A percentile compares a stretch with the other conserved stretches of the same genome.
phyloP scores from a whole-genome alignment of 2,797 vertebrate genomes.

The Hydrocynus forskahlii region DNA sequence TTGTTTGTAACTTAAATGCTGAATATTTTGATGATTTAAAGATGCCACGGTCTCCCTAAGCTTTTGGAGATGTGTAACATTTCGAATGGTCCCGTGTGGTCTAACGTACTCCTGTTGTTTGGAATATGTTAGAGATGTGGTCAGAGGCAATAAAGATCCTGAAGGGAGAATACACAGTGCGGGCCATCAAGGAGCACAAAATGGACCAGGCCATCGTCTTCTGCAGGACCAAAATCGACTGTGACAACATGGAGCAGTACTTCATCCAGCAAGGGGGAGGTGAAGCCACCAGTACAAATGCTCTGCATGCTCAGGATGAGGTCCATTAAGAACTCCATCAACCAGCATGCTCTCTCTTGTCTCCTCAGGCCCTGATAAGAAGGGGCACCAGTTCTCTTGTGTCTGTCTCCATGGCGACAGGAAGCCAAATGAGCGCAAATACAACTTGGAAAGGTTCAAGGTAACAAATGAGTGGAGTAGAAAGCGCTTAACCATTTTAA shows the following conservation, averaged over 20 bases:
- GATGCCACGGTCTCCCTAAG: background rate
- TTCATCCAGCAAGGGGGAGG: constrained; percentile 96
- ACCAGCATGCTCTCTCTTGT: constrained; percentile 3
- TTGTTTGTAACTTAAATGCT: too few relatives aligned
- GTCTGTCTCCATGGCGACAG: constrained; percentile 97
- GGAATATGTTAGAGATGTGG: constrained; percentile 88
- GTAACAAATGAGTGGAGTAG: constrained; percentile 64
- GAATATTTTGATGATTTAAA: background rate
- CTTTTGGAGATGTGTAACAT: too few relatives aligned
- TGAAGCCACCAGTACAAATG: constrained; percentile 55
- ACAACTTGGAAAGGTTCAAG: constrained; percentile 97
- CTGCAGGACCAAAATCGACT: constrained; percentile 98
- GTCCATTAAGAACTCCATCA: background rate
- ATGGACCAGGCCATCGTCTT: constrained; percentile 99
- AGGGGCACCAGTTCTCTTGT: constrained; percentile 92
- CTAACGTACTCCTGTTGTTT: background rate
- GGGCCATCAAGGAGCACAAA: constrained; percentile 96
- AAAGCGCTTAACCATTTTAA: background rate
- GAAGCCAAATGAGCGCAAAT: constrained; percentile 95
- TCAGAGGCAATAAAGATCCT: constrained; percentile 96
- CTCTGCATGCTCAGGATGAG: background rate
- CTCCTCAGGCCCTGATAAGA: constrained; percentile 88
- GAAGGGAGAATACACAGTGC: constrained; percentile 93
- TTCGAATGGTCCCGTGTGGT: background rate
- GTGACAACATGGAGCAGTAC: constrained; percentile 97